Evolutionary conservation across 2,113 vertebrate species (phyloP).

Genomic region (Ophthalmolycus amberensis): DNA sequence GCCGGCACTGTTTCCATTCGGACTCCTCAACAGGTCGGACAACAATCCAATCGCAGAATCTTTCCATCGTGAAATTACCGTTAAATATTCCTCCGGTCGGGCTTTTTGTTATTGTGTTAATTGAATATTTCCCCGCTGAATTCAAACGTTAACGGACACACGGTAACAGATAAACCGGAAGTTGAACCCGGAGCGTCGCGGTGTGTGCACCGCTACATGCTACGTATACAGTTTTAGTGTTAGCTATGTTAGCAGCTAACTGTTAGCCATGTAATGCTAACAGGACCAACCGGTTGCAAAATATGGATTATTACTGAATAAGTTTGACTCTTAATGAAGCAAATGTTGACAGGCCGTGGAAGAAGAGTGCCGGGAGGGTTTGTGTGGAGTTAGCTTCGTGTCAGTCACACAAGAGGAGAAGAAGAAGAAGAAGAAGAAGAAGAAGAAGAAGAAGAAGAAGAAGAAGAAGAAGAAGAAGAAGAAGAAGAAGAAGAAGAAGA

Average conservation of each 20-base stretch:
- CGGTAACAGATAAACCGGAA: background rate
- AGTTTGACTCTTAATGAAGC: no score
- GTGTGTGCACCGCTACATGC: constrained; percentile 23
- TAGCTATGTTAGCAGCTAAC: background rate
- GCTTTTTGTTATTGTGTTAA: background rate
- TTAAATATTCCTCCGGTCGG: background rate
- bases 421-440: background rate
- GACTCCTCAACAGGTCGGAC: constrained; percentile 11
- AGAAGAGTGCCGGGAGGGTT: background rate
- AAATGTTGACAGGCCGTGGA: background rate
- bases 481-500: no score
- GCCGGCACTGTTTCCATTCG: constrained; percentile 6
- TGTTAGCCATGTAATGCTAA: background rate
- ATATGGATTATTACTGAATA: background rate
- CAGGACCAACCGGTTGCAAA: background rate
- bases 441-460: no score
- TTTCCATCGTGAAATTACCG: background rate
- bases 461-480: no score
- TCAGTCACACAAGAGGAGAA: no score
- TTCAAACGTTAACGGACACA: accelerated
- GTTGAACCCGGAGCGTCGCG: constrained; percentile 27
- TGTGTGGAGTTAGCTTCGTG: background rate
- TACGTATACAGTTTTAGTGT: constrained; percentile 46
- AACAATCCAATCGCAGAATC: constrained; percentile 2
- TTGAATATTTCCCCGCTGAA: no score